Base-by-base conservation (phyloP, 2,113 vertebrate species). In the Todiramphus chloris region DNA sequence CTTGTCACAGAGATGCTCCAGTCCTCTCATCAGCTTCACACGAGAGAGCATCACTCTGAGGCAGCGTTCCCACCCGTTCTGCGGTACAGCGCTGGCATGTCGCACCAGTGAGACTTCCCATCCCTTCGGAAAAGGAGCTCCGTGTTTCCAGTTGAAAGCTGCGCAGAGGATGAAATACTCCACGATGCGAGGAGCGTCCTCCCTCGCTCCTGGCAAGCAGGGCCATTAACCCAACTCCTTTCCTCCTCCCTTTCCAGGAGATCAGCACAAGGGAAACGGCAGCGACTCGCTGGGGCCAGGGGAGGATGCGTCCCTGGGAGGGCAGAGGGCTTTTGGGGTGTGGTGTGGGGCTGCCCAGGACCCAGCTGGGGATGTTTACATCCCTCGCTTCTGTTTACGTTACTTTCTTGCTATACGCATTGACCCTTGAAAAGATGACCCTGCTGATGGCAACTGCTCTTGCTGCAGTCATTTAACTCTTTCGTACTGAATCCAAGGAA, bases 151-250 rank as follows among this genome's bases (percentile, higher is more conserved):
- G 44, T 11, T 33, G 25, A 70, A n/a, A 66, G 66, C 39, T 5
- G 27, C 6, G 1, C 0, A 3, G 48, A 16, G 24, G 68, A 64
- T 31, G 15, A 48, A 82, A 89, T 20, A 16, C 0, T 15, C 46
- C 1, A 1, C 0, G 19, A 46, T 1, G 0, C 31, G 46, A 10
- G 4, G 62, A 76, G 63, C 11, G 56, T 41, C 76, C 76, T 83
- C 8, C 11, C 48, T 80, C 2, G 0, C 23, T 91, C 58, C 37
- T 31, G 19, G 66, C 79, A 53, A 33, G 3, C 66, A 30, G 37
- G 56, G 33, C 11, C 72, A 59, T 51, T 28, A 25, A 16, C 31
- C 39, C 16, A 31, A 35, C 27, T 50, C 5, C 5, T 48, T 41
- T 67, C n/a, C 63, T 67, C 58, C 68, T 50, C 23, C 48, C 56